Evolutionary conservation across 2,888 invertebrate genomes (phyloP).

Genomic region (Diaperis boleti): DNA sequence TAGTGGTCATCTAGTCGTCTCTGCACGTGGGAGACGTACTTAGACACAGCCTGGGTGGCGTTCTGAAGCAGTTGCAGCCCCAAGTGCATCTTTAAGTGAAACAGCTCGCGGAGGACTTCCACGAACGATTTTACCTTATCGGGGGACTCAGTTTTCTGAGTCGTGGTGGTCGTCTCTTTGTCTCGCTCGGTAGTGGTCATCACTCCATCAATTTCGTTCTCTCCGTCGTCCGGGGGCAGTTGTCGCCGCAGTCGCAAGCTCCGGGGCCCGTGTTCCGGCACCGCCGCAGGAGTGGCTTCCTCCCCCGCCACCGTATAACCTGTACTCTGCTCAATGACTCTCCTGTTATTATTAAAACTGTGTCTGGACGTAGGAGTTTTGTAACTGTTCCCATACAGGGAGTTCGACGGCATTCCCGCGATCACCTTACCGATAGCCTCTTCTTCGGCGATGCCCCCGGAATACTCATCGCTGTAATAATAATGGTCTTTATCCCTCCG

Average conservation of each 20-base stretch:
- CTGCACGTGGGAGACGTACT: conserved; percentile 75
- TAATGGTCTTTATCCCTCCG: conserved; percentile 73
- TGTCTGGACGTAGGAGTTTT: conserved; percentile 52
- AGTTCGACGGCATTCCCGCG: conserved; percentile 68
- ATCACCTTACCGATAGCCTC: conserved; percentile 82
- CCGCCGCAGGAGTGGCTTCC: conserved; percentile 71
- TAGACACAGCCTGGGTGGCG: conserved; percentile 76
- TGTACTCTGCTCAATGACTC: conserved; percentile 50
- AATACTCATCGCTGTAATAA: conserved; percentile 78
- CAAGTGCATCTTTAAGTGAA: conserved; percentile 77
- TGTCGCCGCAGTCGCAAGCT: conserved; percentile 54
- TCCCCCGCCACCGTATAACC: conserved; percentile 60
- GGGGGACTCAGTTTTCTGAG: conserved; percentile 37
- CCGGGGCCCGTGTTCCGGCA: conserved; percentile 77
- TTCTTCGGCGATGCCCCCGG: conserved; percentile 80
- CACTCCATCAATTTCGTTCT: conserved; percentile 33
- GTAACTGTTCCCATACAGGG: conserved; percentile 47
- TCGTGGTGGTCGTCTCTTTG: conserved; percentile 35
- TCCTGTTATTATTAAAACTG: conserved; percentile 44
- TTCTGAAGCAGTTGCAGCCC: conserved; percentile 77
- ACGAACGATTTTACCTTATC: conserved; percentile 66
- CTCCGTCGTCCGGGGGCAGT: conserved; percentile 21
- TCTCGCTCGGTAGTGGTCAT: conserved; percentile 17
- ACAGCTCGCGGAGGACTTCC: conserved; percentile 73
- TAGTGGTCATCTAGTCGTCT: conserved; percentile 56